These are phyloP conservation scores for Champsocephalus esox DNA, from an alignment of 2,797 vertebrate genomes.

Conservation along the genomic window DNA sequence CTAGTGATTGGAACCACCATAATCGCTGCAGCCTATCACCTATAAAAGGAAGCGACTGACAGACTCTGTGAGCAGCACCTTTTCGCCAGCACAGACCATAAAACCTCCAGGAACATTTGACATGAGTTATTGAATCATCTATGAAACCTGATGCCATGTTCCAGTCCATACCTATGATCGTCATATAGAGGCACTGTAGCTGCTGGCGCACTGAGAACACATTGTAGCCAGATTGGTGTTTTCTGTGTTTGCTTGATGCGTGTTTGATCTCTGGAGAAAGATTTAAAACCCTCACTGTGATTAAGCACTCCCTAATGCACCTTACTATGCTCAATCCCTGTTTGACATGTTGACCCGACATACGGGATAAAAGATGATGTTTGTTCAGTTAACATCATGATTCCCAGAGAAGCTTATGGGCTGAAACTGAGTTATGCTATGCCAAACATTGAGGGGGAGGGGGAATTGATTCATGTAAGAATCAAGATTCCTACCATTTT, in stretches of 20 bases:
- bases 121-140: neutral
- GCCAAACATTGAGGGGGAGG: too few species aligned
- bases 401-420: neutral
- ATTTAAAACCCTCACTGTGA: neutral
- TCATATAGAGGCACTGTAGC: neutral
- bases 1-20: too few species aligned
- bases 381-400: constrained; percentile 11
- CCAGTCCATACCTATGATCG: neutral
- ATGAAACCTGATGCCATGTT: neutral
- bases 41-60: neutral
- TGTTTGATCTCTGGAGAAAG: neutral
- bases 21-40: too few species aligned
- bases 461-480: too few species aligned
- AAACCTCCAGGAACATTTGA: neutral
- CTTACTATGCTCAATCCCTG: neutral
- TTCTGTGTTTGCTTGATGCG: neutral
- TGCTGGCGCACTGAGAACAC: neutral
- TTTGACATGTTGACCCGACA: neutral
- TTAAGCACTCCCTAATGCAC: neutral
- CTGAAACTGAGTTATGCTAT: neutral
- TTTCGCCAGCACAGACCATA: neutral
- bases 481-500: too few species aligned
- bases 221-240: neutral
- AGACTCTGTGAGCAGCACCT: neutral
- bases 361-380: neutral